These are phyloP conservation scores for Trissonchulus sp. DNA, from an alignment of 2,888 invertebrate species.

Conservation along the genomic window DNA sequence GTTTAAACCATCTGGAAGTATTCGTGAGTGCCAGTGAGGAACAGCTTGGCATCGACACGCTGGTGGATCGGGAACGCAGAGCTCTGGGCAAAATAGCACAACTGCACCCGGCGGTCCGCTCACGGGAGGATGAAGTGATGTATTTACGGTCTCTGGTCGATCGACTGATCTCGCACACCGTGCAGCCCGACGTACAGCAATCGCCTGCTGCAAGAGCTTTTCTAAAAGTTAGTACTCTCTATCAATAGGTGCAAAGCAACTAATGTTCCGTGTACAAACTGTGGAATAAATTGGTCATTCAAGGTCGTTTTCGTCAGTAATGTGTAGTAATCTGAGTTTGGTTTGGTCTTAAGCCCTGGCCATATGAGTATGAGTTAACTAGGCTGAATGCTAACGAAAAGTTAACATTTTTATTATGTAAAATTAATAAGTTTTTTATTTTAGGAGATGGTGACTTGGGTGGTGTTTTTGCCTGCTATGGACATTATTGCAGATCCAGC, in stretches of 20 bases:
- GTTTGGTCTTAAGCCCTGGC: too few relatives aligned
- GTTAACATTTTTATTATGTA: too few relatives aligned
- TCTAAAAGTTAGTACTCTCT: not conserved
- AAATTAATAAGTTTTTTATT: too few relatives aligned
- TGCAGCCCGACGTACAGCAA: not conserved
- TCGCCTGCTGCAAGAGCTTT: not conserved
- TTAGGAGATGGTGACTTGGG: constrained; percentile 44
- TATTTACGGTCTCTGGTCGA: not conserved
- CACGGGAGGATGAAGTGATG: not conserved
- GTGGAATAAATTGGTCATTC: too few relatives aligned
- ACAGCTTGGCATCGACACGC: not conserved
- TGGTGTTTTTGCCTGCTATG: constrained; percentile 43
- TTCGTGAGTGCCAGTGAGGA: not conserved
- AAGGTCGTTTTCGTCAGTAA: too few relatives aligned
- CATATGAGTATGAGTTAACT: too few relatives aligned
- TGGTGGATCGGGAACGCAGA: not conserved
- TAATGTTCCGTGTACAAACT: too few relatives aligned
- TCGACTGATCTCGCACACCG: not conserved
- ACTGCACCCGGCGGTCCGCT: not conserved
- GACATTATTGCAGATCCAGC: constrained; percentile 48
- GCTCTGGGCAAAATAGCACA: not conserved
- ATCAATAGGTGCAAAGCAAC: too few relatives aligned
- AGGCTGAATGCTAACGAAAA: too few relatives aligned
- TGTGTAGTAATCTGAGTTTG: too few relatives aligned
- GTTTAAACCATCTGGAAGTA: not conserved